A percentile compares a stretch with the other conserved stretches of the same genome.
These are phyloP conservation scores for Leptinotarsa lineolata DNA, from an alignment of 1,140 invertebrate genomes.

Conservation along the genomic window DNA sequence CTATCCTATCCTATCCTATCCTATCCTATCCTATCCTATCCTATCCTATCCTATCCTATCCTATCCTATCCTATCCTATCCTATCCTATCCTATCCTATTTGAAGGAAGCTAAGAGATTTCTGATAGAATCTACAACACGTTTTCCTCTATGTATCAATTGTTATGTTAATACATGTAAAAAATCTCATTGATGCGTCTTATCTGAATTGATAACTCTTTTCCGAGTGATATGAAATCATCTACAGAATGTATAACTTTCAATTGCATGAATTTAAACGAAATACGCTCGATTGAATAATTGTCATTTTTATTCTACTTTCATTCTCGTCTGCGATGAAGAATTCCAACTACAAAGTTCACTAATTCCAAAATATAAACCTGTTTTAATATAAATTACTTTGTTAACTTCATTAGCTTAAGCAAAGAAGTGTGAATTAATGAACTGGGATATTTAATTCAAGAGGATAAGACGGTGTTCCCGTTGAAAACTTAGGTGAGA, in stretches of 20 bases:
- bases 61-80: too few species aligned
- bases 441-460: constrained; percentile 15
- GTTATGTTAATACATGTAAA: too few species aligned
- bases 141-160: too few species aligned
- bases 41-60: too few species aligned
- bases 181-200: too few species aligned
- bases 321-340: neutral
- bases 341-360: neutral
- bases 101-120: too few species aligned
- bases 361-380: neutral
- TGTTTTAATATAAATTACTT: constrained; percentile 22
- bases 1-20: too few species aligned
- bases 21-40: too few species aligned
- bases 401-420: constrained; percentile 14
- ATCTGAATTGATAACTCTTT: too few species aligned
- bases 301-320: neutral
- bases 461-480: neutral
- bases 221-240: too few species aligned
- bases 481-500: constrained; percentile 12
- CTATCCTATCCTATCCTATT: too few species aligned
- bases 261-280: neutral
- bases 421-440: constrained; percentile 15
- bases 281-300: constrained; percentile 1
- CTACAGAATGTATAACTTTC: neutral
- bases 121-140: too few species aligned